These are phyloP conservation scores for Caenorhabditis parvicauda DNA, from an alignment of 2,888 invertebrate species.

Conservation along the genomic window DNA sequence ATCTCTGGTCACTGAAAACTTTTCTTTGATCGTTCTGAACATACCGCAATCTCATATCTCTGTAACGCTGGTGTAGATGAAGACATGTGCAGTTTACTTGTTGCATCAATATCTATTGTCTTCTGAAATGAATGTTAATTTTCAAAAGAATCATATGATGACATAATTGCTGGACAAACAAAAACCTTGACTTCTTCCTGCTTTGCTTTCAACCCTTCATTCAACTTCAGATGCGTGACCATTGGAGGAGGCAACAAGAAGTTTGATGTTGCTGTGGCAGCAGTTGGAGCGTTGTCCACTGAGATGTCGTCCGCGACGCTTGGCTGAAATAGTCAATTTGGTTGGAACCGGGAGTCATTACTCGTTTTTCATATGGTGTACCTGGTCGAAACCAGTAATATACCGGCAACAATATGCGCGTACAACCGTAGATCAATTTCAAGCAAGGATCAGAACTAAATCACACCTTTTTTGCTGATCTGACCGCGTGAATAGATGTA, in stretches of 20 bases:
- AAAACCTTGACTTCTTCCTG: slow-evolving; percentile 7
- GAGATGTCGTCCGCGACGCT: slow-evolving; percentile 24
- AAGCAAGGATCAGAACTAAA: no score
- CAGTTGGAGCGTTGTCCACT: slow-evolving; percentile 6
- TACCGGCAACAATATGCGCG: not conserved
- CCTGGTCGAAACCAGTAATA: no score
- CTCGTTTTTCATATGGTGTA: no score
- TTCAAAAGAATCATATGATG: no score
- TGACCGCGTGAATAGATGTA: no score
- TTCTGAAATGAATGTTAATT: not conserved
- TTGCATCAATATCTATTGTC: no score
- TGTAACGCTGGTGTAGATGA: slow-evolving; percentile 11
- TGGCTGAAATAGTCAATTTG: slow-evolving; percentile 14
- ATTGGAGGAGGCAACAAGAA: slow-evolving; percentile 1
- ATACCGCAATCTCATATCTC: no score
- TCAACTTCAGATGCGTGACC: slow-evolving; percentile 14
- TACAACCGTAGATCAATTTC: not conserved
- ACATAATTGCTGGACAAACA: not conserved
- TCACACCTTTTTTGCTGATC: no score
- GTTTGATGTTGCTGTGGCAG: not conserved
- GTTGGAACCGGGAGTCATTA: no score
- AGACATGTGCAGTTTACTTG: slow-evolving; percentile 9
- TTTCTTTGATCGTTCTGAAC: no score
- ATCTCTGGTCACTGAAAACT: no score
- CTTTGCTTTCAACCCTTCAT: slow-evolving; percentile 15